Percentiles rank a stretch among this genome's conserved stretches.
Conservation (phyloP, 2,797 vertebrate genomes). For the Microchirus variegatus region DNA sequence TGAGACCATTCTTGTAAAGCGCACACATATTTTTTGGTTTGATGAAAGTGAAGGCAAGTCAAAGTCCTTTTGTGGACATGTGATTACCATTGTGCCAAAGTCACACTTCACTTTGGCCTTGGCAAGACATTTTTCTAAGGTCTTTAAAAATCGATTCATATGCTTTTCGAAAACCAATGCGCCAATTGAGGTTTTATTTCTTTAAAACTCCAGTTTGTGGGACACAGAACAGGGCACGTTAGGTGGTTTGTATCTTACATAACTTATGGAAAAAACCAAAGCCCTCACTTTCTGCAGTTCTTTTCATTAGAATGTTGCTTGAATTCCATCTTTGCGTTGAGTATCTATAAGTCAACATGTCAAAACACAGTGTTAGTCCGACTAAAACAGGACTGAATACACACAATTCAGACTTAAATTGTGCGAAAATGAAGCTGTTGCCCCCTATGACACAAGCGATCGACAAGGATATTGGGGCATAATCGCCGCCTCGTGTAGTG, state of each 20-base stretch:
- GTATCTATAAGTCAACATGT: too few species aligned
- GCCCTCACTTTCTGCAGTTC: not conserved
- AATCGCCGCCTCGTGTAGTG: too few species aligned
- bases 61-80: slow-evolving; percentile 44
- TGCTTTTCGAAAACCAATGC: slow-evolving; percentile 21
- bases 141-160: slow-evolving; percentile 18
- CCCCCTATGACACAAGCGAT: too few species aligned
- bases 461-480: too few species aligned
- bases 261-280: not conserved
- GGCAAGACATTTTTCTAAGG: slow-evolving; percentile 30
- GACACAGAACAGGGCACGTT: not conserved
- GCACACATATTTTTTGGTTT: slow-evolving; percentile 8
- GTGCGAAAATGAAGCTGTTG: too few species aligned
- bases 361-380: too few species aligned
- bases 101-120: slow-evolving; percentile 48
- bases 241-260: not conserved
- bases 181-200: slow-evolving; percentile 16
- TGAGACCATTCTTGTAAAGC: slow-evolving; percentile 12
- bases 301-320: not conserved
- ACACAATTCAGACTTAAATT: too few species aligned
- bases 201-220: not conserved
- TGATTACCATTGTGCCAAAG: slow-evolving; percentile 31
- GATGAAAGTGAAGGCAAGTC: slow-evolving; percentile 35
- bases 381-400: too few species aligned
- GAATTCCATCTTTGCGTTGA: not conserved